phyloP scores from a whole-genome alignment of 1,140 invertebrate species.

The Drosophila mayri region DNA sequence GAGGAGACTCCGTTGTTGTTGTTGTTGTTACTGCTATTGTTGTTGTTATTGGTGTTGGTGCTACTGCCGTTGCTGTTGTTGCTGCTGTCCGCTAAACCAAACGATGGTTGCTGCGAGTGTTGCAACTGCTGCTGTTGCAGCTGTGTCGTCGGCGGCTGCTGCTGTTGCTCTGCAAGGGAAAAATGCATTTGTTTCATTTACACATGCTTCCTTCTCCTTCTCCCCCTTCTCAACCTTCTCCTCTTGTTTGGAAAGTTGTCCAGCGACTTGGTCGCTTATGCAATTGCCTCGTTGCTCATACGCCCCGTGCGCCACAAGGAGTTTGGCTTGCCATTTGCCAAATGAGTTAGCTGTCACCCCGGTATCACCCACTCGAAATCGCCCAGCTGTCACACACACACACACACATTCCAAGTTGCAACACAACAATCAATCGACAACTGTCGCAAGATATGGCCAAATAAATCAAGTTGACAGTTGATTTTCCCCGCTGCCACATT shows the following conservation, averaged over 20 bases:
- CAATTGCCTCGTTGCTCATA: constrained; percentile 58
- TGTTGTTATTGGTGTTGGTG: constrained; percentile 82
- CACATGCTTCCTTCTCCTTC: constrained; percentile 30
- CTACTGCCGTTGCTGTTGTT: constrained; percentile 68
- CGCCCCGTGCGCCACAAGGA: constrained; percentile 44
- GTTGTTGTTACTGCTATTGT: constrained; percentile 88
- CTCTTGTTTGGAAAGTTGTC: constrained; percentile 61
- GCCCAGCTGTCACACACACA: constrained; percentile 30
- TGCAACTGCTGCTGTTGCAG: constrained; percentile 53
- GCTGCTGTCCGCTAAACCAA: constrained; percentile 91
- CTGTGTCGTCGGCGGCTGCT: constrained; percentile 38
- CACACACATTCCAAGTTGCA: constrained; percentile 3
- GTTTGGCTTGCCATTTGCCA: constrained; percentile 55
- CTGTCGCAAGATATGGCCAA: constrained; percentile 28
- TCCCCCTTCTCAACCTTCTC: constrained; percentile 14
- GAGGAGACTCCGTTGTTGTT: constrained; percentile 84
- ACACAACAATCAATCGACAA: constrained; percentile 34
- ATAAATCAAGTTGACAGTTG: constrained; percentile 13
- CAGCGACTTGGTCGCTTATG: constrained; percentile 38
- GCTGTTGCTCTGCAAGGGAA: constrained; percentile 73
- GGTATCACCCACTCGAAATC: constrained; percentile 63
- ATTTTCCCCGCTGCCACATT: constrained; percentile 12
- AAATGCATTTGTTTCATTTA: constrained; percentile 61
- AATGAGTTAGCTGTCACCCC: constrained; percentile 54
- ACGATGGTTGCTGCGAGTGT: constrained; percentile 89